A percentile compares a stretch with the other conserved stretches of the same genome.
Conservation (phyloP, 2,113 vertebrate species). For the Mellivora capensis region DNA sequence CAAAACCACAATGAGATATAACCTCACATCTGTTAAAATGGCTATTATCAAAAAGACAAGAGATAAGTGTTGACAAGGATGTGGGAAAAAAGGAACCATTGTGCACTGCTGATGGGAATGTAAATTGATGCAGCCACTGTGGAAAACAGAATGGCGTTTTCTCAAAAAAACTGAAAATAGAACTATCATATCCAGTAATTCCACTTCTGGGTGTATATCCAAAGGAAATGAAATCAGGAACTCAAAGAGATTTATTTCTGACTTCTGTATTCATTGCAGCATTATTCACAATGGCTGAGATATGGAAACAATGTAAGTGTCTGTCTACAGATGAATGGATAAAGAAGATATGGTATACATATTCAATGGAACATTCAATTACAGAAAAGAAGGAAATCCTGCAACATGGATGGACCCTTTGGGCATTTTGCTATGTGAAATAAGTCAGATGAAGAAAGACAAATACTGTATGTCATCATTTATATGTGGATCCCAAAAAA, state of each 20-base stretch:
- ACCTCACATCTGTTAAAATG: neutral
- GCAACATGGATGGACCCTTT: too few species aligned
- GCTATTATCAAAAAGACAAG: neutral
- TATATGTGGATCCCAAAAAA: neutral
- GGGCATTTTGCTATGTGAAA: neutral
- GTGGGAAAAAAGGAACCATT: neutral
- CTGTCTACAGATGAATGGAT: neutral
- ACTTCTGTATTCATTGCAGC: neutral
- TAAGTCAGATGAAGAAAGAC: neutral
- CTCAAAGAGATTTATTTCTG: neutral
- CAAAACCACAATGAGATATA: neutral
- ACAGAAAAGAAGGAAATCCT: neutral
- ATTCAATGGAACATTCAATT: neutral
- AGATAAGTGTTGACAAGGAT: neutral
- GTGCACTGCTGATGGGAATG: neutral
- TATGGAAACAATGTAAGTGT: neutral
- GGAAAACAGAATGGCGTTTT: neutral
- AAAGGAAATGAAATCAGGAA: neutral
- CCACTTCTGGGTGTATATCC: neutral
- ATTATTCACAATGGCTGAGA: neutral
- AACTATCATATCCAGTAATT: neutral
- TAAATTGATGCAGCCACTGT: neutral
- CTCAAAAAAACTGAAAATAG: neutral
- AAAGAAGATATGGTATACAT: neutral
- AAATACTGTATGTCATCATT: neutral